Conservation (phyloP, 2,888 invertebrate genomes). For the Gari tellinella region DNA sequence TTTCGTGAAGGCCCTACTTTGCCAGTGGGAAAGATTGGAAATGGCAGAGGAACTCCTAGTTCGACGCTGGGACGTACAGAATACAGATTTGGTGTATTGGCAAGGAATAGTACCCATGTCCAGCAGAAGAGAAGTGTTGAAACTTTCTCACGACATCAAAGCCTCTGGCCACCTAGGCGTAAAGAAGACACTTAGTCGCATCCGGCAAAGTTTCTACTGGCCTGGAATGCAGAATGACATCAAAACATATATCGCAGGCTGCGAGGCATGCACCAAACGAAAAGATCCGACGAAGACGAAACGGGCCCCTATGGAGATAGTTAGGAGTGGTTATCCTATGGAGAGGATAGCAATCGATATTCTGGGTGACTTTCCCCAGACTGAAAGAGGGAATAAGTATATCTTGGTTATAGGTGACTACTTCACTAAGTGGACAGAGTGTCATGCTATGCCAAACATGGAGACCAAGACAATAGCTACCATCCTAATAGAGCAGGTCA, state of each 20-base stretch:
- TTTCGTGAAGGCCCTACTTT: neutral
- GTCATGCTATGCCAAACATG: conserved; percentile 7
- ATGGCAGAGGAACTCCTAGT: neutral
- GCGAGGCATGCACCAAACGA: conserved; percentile 9
- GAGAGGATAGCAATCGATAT: conserved; percentile 6
- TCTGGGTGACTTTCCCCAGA: conserved; percentile 1
- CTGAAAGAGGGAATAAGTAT: neutral
- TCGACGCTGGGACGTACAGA: neutral
- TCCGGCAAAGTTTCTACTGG: too few species aligned
- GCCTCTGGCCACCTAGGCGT: too few species aligned
- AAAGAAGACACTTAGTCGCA: too few species aligned
- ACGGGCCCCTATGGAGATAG: too few species aligned
- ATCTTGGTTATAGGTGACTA: neutral
- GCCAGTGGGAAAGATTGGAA: neutral
- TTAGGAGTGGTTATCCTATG: conserved; percentile 2
- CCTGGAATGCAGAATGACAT: too few species aligned
- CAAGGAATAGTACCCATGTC: conserved; percentile 9
- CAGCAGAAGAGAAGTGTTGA: conserved; percentile 10
- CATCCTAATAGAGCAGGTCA: neutral
- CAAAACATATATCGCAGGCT: conserved; percentile 6
- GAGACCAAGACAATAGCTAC: neutral
- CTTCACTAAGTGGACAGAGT: too few species aligned
- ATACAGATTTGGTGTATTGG: neutral
- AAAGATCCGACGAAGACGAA: too few species aligned
- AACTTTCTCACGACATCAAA: conserved; percentile 21